These are phyloP conservation scores for Lutraria lutraria DNA, from an alignment of 2,888 invertebrate genomes.

Conservation along the genomic window DNA sequence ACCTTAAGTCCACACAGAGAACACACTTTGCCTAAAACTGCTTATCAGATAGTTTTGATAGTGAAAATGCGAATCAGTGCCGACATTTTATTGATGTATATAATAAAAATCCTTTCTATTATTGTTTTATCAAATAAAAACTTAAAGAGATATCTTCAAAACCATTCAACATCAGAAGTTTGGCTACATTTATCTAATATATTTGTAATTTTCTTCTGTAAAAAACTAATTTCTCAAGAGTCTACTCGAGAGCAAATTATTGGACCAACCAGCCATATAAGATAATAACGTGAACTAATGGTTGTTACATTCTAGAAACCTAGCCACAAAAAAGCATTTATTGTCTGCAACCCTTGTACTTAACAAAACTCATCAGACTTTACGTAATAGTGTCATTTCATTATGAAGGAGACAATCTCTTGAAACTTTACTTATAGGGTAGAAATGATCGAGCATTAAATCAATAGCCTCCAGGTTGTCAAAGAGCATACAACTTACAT, in stretches of 20 bases:
- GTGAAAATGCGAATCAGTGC: slow-evolving; percentile 7
- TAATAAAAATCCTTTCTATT: background rate
- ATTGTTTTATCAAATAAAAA: background rate
- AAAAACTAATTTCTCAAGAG: slow-evolving; percentile 12
- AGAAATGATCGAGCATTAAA: background rate
- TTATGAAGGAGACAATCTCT: background rate
- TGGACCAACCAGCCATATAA: background rate
- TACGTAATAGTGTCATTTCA: background rate
- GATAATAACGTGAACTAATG: background rate
- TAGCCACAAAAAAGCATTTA: slow-evolving; percentile 5
- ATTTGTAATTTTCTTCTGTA: slow-evolving; percentile 35
- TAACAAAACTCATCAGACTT: slow-evolving; percentile 8
- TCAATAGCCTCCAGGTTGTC: background rate
- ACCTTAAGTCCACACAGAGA: slow-evolving; percentile 2
- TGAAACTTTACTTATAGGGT: slow-evolving; percentile 3
- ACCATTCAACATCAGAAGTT: slow-evolving; percentile 32
- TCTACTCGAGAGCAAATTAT: slow-evolving; percentile 13
- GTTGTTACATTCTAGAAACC: background rate
- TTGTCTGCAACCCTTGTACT: background rate
- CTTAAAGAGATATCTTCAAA: background rate
- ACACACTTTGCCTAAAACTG: background rate
- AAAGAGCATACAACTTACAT: no score
- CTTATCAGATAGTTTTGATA: slow-evolving; percentile 10
- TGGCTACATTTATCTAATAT: slow-evolving; percentile 39
- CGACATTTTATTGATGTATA: slow-evolving; percentile 4